Evolutionary conservation across 2,797 vertebrate species (phyloP).

Genomic region (Prionace glauca): DNA sequence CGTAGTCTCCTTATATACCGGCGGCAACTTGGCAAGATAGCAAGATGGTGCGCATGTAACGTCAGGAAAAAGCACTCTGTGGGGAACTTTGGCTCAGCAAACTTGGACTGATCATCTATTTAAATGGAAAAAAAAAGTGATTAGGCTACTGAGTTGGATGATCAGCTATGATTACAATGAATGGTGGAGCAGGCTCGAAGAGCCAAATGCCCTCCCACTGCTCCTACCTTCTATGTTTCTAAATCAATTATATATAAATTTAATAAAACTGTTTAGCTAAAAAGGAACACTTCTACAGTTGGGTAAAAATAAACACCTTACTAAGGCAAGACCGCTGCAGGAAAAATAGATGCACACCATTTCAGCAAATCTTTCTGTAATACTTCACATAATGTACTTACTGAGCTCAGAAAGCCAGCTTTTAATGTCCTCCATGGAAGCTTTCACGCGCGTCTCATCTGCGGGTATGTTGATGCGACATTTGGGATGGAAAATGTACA

Average conservation of each 20-base stretch:
- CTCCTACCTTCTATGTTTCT: too few relatives aligned
- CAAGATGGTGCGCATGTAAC: constrained; percentile 90
- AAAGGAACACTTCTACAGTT: neutral
- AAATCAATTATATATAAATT: neutral
- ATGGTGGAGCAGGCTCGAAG: too few relatives aligned
- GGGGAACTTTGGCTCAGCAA: constrained; percentile 82
- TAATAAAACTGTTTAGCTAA: neutral
- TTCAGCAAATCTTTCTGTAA: neutral
- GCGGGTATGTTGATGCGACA: constrained; percentile 80
- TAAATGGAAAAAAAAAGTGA: constrained; percentile 1
- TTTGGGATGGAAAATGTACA: constrained; percentile 88
- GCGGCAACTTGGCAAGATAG: constrained; percentile 87
- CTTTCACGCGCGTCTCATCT: constrained; percentile 89
- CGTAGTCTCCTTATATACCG: constrained; percentile 93
- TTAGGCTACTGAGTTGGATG: too few relatives aligned
- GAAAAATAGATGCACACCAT: neutral
- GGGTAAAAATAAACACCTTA: neutral
- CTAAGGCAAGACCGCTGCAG: neutral
- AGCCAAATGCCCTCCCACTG: too few relatives aligned
- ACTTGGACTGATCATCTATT: constrained; percentile 68
- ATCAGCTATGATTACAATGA: too few relatives aligned
- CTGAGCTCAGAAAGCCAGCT: constrained; percentile 80
- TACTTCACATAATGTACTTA: constrained; percentile 59
- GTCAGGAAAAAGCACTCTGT: constrained; percentile 97
- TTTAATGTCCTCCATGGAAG: constrained; percentile 88